Conservation (phyloP, 2,797 vertebrate species). For the Sciurus carolinensis region DNA sequence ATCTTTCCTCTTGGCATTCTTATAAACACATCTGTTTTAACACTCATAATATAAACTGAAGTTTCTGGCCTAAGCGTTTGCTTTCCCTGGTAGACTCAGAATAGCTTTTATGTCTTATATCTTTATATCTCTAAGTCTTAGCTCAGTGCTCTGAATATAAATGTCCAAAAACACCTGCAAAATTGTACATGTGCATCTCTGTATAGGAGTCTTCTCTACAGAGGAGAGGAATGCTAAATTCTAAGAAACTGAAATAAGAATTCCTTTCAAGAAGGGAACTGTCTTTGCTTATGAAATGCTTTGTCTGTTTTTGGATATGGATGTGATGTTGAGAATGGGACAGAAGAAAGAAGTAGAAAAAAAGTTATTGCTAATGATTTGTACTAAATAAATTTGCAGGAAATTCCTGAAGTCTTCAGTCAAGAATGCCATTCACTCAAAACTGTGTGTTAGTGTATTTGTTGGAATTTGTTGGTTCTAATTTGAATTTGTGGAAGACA, state of each 20-base stretch:
- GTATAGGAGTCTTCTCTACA: neutral
- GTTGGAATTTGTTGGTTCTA: neutral
- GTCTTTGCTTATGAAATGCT: neutral
- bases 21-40: neutral
- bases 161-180: neutral
- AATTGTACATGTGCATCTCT: neutral
- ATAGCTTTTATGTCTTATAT: slow-evolving; percentile 19
- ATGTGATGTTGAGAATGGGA: neutral
- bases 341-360: neutral
- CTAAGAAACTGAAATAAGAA: neutral
- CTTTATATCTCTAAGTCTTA: slow-evolving; percentile 14
- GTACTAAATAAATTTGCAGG: neutral
- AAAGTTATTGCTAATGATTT: neutral
- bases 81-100: neutral
- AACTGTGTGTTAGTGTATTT: neutral
- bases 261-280: neutral
- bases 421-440: neutral
- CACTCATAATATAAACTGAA: neutral
- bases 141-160: slow-evolving; percentile 23
- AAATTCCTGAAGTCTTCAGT: neutral
- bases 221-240: neutral
- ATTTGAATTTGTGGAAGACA: neutral
- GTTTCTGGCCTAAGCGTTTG: slow-evolving; percentile 48
- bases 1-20: neutral
- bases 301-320: slow-evolving; percentile 8